Evolutionary conservation across 2,797 vertebrate genomes (phyloP).

Genomic region (Brachyrhaphis roseni): DNA sequence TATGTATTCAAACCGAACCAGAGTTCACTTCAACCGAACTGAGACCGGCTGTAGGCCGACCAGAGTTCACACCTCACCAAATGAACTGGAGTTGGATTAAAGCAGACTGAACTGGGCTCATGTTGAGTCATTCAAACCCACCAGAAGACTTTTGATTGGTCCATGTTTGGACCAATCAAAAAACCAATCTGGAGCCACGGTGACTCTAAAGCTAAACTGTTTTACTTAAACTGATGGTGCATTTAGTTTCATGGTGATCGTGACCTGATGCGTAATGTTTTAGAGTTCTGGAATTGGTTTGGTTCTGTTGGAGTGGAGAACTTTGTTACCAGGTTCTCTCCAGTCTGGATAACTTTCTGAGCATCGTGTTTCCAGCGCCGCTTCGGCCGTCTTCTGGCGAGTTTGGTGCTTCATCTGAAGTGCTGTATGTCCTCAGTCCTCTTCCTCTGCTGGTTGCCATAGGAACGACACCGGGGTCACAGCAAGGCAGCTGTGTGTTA

Average conservation of each 20-base stretch:
- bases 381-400: background rate
- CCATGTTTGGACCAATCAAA: background rate
- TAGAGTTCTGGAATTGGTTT: background rate
- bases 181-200: too few relatives aligned
- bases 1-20: background rate
- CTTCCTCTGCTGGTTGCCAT: constrained; percentile 29
- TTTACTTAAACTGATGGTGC: too few relatives aligned
- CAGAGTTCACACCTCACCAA: background rate
- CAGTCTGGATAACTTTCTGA: background rate
- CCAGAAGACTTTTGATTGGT: background rate
- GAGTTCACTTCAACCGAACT: too few relatives aligned
- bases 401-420: background rate
- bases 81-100: background rate
- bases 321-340: background rate
- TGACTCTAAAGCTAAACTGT: too few relatives aligned
- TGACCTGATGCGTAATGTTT: background rate
- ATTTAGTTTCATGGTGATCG: background rate
- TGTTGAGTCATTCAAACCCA: too few relatives aligned
- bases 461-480: constrained; percentile 31
- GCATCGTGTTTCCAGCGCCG: background rate
- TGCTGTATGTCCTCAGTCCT: background rate
- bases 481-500: constrained; percentile 41
- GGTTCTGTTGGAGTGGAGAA: background rate
- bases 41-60: too few relatives aligned
- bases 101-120: background rate